Evolutionary conservation across 2,797 vertebrate genomes (phyloP).

Genomic region (Xyrichtys novacula): DNA sequence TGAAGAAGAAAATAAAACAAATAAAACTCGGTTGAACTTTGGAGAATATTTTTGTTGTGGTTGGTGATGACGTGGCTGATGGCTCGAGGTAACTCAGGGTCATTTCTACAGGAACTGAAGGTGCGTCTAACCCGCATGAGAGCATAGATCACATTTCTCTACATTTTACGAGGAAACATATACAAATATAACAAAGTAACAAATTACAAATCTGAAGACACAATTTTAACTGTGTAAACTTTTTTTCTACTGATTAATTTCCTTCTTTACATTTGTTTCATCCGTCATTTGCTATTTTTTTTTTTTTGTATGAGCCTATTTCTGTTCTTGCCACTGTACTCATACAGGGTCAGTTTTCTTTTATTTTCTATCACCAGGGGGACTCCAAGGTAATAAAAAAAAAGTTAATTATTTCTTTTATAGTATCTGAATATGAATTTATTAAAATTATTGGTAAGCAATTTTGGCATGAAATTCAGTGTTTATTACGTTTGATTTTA

Average conservation of each 20-base stretch:
- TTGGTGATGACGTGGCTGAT: too few species aligned
- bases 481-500: too few species aligned
- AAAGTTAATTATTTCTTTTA: too few species aligned
- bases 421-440: too few species aligned
- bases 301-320: too few species aligned
- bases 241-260: not conserved
- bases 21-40: not conserved
- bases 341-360: too few species aligned
- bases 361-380: too few species aligned
- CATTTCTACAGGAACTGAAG: not conserved
- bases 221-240: not conserved
- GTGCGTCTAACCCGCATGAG: not conserved
- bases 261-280: not conserved
- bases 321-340: too few species aligned
- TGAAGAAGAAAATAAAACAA: not conserved
- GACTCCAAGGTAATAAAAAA: too few species aligned
- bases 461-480: not conserved
- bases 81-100: conserved; percentile 2
- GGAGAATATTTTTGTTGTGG: not conserved
- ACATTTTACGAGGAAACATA: not conserved
- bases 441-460: too few species aligned
- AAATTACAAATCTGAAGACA: not conserved
- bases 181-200: not conserved
- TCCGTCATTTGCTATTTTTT: too few species aligned
- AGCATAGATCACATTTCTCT: not conserved